Percentiles rank a stretch among this genome's conserved stretches.
These are phyloP conservation scores for Drosophila pectinifera DNA, from an alignment of 1,140 invertebrate species.

Conservation along the genomic window DNA sequence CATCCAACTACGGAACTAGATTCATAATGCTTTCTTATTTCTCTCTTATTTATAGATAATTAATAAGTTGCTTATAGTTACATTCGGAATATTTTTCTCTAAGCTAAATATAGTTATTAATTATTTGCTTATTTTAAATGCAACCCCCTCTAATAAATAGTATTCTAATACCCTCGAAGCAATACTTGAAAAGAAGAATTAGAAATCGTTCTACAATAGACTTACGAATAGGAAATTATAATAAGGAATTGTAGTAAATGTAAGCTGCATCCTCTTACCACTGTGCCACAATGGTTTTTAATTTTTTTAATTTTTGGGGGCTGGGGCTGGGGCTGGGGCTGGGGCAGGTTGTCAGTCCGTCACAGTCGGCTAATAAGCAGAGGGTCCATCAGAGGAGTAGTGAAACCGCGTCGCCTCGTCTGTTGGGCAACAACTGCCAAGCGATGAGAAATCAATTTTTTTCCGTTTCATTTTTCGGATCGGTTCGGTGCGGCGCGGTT, in stretches of 20 bases:
- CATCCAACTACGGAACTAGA: no score
- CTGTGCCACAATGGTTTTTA: slow-evolving; percentile 33
- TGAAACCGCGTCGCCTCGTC: slow-evolving; percentile 55
- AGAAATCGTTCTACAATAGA: not conserved
- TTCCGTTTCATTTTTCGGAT: slow-evolving; percentile 31
- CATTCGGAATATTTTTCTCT: no score
- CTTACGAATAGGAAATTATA: no score
- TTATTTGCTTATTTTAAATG: no score
- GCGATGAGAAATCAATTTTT: slow-evolving; percentile 77
- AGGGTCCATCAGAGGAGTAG: slow-evolving; percentile 58
- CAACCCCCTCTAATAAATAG: no score
- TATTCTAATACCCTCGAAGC: no score
- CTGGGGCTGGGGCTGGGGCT: slow-evolving; percentile 9
- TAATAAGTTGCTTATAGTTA: no score
- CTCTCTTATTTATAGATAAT: no score
- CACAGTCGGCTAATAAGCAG: slow-evolving; percentile 71
- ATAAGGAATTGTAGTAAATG: not conserved
- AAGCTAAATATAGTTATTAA: no score
- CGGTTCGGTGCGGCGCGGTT: slow-evolving; percentile 28
- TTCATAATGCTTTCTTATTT: no score
- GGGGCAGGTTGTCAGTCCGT: slow-evolving; percentile 37
- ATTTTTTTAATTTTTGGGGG: slow-evolving; percentile 4
- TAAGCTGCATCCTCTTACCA: slow-evolving; percentile 12
- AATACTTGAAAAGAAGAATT: no score
- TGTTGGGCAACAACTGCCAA: slow-evolving; percentile 70